Base-by-base conservation (phyloP, 2,888 invertebrate species). In the Pterobdella sp. region DNA sequence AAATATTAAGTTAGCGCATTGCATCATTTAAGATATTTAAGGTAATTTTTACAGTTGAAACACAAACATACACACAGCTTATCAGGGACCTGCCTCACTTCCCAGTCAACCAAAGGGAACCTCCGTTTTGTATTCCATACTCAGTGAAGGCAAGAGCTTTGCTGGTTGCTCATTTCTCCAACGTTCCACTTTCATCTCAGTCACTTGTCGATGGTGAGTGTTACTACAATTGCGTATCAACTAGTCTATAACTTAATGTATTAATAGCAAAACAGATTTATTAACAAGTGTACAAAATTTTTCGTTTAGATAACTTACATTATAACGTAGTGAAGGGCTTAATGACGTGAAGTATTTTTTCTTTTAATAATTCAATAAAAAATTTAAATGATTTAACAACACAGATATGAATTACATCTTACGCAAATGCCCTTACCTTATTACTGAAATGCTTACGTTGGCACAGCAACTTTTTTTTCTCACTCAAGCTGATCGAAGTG, bases 401-500 rank as follows among this genome's bases (percentile, higher is more conserved):
- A 37, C 79, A 83, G 85, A 85, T 80, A 82, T 81, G 75, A 78
- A 78, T 56, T 85, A 82, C 76, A 80, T 84, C 49, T 78, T 84
- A 67, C 91, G 90, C 78, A 93, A 95, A 83, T 92, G 93, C 82
- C 95, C 96, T 0, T 93, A 93, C 84, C 88, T 98, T 64, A 90
- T 98, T 72, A 93, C 95, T 79, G 97, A 98, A 85, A 95, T 97
- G 92, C 91, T 97, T 72, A 92, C 91, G 81, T 93, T 94, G 82
- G 91, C 94, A 22, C 74, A 74, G 66, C 74, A 74, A 56, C 37
- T 74, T 31, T 63, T 71, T 34, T 71, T 94, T 74, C 89, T 94
- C 81, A 87, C 94, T 75, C 92, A 93, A 75, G 88, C 92, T 78
- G 88, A 94, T 87, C 89, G 92, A 91, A 85, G 88, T 89, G 86